phyloP scores from a whole-genome alignment of 2,797 vertebrate species.

The Catostomus latipinnis region DNA sequence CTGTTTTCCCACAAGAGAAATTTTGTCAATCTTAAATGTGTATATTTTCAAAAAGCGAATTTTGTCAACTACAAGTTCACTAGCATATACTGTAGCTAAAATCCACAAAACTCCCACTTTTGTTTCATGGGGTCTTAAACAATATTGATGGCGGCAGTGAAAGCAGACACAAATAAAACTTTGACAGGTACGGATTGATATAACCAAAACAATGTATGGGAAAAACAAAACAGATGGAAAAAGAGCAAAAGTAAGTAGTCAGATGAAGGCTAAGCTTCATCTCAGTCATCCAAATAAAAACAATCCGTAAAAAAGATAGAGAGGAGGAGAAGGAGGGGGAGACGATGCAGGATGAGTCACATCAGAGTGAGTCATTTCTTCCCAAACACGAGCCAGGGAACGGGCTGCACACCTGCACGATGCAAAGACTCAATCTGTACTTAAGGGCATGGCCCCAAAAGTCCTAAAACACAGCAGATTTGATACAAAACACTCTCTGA shows the following conservation, averaged over 20 bases:
- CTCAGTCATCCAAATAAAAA: slow-evolving; percentile 53
- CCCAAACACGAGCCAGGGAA: slow-evolving; percentile 72
- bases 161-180: slow-evolving; percentile 57
- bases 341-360: slow-evolving; percentile 74
- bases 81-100: too few relatives aligned
- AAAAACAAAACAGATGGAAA: slow-evolving; percentile 3
- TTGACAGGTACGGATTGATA: slow-evolving; percentile 51
- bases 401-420: slow-evolving; percentile 77
- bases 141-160: slow-evolving; percentile 27
- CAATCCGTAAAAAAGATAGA: slow-evolving; percentile 53
- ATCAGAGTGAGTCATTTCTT: slow-evolving; percentile 80
- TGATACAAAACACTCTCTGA: slow-evolving; percentile 38
- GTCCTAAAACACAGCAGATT: slow-evolving; percentile 42
- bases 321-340: slow-evolving; percentile 59
- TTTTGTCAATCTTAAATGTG: too few relatives aligned
- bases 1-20: too few relatives aligned
- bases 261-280: slow-evolving; percentile 56
- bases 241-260: slow-evolving; percentile 40
- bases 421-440: slow-evolving; percentile 65
- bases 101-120: neutral
- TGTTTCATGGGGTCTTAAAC: neutral
- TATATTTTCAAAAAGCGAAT: too few relatives aligned
- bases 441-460: slow-evolving; percentile 62
- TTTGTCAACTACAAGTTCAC: too few relatives aligned
- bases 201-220: slow-evolving; percentile 16